Conservation (phyloP, 1,140 invertebrate genomes). For the Mya arenaria region DNA sequence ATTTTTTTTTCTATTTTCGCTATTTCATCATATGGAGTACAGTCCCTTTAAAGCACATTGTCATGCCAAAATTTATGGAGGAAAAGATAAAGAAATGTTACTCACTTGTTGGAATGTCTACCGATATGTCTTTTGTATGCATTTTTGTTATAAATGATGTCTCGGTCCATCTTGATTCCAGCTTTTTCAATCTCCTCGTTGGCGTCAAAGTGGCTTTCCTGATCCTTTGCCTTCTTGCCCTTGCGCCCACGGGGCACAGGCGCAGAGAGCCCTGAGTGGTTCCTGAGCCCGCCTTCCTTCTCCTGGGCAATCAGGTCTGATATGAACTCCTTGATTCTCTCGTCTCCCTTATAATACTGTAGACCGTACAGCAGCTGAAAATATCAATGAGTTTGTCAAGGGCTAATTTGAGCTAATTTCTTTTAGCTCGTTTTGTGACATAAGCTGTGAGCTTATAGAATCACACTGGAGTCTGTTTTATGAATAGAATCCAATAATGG, state of each 20-base stretch:
- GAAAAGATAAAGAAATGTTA: constrained; percentile 64
- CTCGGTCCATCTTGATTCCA: constrained; percentile 51
- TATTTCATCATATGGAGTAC: too few relatives aligned
- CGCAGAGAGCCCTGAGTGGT: constrained; percentile 87
- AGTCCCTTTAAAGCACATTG: too few relatives aligned
- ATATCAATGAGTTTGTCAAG: constrained; percentile 47
- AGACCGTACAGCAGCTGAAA: constrained; percentile 95
- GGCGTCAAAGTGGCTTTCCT: constrained; percentile 83
- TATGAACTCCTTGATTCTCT: constrained; percentile 98
- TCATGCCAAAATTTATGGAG: neutral
- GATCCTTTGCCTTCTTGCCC: constrained; percentile 89
- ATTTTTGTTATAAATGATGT: constrained; percentile 58
- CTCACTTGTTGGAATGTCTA: constrained; percentile 98
- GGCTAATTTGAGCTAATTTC: too few relatives aligned
- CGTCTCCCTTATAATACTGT: constrained; percentile 97
- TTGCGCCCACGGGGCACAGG: constrained; percentile 84
- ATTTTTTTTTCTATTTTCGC: too few relatives aligned
- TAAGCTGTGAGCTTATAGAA: too few relatives aligned
- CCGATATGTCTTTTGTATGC: constrained; percentile 98
- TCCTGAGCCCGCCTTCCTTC: constrained; percentile 89
- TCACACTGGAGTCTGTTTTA: too few relatives aligned
- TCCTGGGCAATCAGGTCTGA: constrained; percentile 89
- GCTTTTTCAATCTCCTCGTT: constrained; percentile 60
- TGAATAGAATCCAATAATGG: too few relatives aligned
- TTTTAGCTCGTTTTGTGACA: too few relatives aligned